Base-by-base conservation (phyloP, 2,888 invertebrate species). In the Zonitis immaculata region DNA sequence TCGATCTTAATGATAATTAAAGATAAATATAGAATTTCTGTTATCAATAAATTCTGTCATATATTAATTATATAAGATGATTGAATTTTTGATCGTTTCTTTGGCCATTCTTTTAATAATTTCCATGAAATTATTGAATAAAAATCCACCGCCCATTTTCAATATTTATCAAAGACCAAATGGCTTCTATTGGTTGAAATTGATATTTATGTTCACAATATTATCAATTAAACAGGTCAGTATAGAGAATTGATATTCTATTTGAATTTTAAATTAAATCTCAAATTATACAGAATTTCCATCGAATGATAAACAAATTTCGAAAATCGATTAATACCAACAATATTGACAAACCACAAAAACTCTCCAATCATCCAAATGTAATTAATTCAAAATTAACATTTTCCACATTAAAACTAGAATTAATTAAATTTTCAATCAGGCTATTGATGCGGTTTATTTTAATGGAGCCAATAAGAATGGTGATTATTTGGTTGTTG, bases 381-480 rank as follows among this genome's bases (percentile, higher is more conserved):
- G 82, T 81, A 71, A 67, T 61, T 16, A 49, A n/a, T n/a, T n/a
- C n/a, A n/a, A n/a, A n/a, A n/a, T n/a, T n/a, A n/a, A n/a, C n/a
- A n/a, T n/a, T 42, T 43, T 42, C 43, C 22, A 44, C 14, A 25
- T n/a, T n/a, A n/a, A n/a, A n/a, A n/a, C n/a, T n/a, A n/a, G n/a
- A n/a, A n/a, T n/a, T n/a, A n/a, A n/a, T n/a, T n/a, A n/a, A 47
- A 44, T 57, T 51, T 50, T 49, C 63, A 77, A 77, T 49, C 69
- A 87, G 84, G 84, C 86, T 3, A 82, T 87, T 25, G 89, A 89
- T 74, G 82, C 80, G 0, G 80, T 84, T 6, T 84, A 82, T 62
- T 83, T 83, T 65, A 84, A 84, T 66, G 82, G 82, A 1, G 79
- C 83, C 25, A 83, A 82, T 52, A 73, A 76, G 46, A 76, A 82